Evolutionary conservation across 2,888 invertebrate species (phyloP), one percentile per base, ranked within the genome.

Genomic region (Leuctra nigra): DNA sequence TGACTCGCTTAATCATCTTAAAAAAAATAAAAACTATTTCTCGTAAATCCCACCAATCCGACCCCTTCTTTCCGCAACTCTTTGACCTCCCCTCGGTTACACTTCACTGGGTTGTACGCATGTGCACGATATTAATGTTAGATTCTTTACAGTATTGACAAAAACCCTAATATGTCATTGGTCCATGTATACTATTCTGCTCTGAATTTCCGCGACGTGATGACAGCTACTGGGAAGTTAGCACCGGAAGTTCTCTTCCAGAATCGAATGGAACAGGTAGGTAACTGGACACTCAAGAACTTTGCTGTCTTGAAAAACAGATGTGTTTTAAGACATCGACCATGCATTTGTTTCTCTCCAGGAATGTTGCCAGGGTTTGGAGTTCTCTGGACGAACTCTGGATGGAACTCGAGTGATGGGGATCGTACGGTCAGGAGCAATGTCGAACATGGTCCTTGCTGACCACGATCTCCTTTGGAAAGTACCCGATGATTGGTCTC

Each of bases 271-370:
- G 73, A 78, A 11, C 81, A 88, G 63, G 82, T 82, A 61, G 0
- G 70, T 97, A n/a, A 97, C 97, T 74, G 96, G 96, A 81, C 84
- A 91, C 66, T 96, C 97, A n/a, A n/a, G n/a, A n/a, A n/a, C n/a
- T n/a, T n/a, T n/a, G n/a, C n/a, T n/a, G n/a, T n/a, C n/a, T 39
- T 16, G 38, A 4, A 38, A 39, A 13, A 11, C 7, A 2, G n/a
- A n/a, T 22, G 22, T 13, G 14, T 20, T 22, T 14, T 2, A 20
- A 11, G 9, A 6, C 24, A 20, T 23, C 23, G 3, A 20, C 7
- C 24, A 6, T 4, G 7, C 4, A 4, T 9, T 24, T 23, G 39
- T 6, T 13, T 20, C 3, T 6, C 29, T 11, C 14, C 47, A 69
- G 64, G 80, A 81, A 56, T 78, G 79, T 64, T 73, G 81, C 54